A percentile compares a stretch with the other conserved stretches of the same genome.
phyloP scores from a whole-genome alignment of 2,113 vertebrate species.

The Montifringilla adamsi region DNA sequence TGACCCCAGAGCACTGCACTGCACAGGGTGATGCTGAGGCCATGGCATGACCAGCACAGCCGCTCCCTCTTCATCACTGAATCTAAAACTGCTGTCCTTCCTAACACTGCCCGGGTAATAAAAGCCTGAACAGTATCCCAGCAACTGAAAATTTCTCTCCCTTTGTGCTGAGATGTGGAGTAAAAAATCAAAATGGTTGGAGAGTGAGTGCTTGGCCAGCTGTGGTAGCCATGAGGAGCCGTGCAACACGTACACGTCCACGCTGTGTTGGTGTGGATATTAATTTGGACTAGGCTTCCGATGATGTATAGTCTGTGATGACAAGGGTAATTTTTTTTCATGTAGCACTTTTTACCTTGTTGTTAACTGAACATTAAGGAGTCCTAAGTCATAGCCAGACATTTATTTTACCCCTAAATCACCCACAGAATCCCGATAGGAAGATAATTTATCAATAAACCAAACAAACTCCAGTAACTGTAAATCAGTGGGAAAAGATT shows the following conservation, averaged over 20 bases:
- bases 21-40: neutral
- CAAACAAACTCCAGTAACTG: neutral
- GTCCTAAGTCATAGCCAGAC: neutral
- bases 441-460: neutral
- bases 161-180: neutral
- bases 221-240: neutral
- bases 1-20: fast-evolving
- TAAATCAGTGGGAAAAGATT: neutral
- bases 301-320: neutral
- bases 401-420: neutral
- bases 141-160: neutral
- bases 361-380: neutral
- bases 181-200: neutral
- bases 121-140: neutral
- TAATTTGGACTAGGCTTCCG: neutral
- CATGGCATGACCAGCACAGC: neutral
- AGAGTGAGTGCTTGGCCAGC: neutral
- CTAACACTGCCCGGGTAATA: neutral
- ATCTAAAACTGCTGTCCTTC: neutral
- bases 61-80: neutral
- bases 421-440: neutral
- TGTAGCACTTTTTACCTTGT: neutral
- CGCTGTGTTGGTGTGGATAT: neutral
- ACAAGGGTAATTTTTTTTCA: neutral
- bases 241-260: neutral